A percentile compares a stretch with the other conserved stretches of the same genome.
Conservation (phyloP, 2,797 vertebrate genomes). For the Anisognathus igniventris region DNA sequence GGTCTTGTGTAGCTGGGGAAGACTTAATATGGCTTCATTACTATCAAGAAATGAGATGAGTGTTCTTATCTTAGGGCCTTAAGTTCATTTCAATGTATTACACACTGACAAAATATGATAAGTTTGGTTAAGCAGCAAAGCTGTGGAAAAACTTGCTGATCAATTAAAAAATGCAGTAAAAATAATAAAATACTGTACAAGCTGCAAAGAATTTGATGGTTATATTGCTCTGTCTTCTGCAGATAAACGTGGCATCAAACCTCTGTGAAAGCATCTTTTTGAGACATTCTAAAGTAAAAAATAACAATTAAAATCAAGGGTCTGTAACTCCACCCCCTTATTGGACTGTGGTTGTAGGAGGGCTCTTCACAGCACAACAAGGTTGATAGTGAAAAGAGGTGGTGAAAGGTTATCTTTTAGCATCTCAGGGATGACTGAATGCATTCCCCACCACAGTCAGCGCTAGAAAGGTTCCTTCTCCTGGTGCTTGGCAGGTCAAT, state of each 20-base stretch:
- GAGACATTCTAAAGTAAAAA: not conserved
- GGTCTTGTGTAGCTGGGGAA: not conserved
- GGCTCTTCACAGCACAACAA: not conserved
- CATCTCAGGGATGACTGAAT: not conserved
- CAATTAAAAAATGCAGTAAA: not conserved
- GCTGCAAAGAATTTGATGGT: not conserved
- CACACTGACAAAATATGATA: not conserved
- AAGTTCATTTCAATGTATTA: not conserved
- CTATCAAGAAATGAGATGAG: not conserved
- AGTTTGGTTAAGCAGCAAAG: not conserved
- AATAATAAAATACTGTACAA: not conserved
- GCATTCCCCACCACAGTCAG: fast-evolving
- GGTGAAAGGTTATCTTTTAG: not conserved
- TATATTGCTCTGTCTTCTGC: not conserved
- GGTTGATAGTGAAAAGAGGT: not conserved
- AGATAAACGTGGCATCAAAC: not conserved
- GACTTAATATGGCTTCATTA: not conserved
- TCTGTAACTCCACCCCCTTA: not conserved
- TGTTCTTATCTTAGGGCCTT: not conserved
- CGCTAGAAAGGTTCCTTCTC: not conserved
- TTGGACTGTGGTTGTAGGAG: not conserved
- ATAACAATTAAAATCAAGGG: not conserved
- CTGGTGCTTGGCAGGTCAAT: not conserved
- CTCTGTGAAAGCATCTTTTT: not conserved
- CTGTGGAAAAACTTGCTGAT: not conserved